Conservation (phyloP, 2,888 invertebrate species). For the Trachelus iudaicus region DNA sequence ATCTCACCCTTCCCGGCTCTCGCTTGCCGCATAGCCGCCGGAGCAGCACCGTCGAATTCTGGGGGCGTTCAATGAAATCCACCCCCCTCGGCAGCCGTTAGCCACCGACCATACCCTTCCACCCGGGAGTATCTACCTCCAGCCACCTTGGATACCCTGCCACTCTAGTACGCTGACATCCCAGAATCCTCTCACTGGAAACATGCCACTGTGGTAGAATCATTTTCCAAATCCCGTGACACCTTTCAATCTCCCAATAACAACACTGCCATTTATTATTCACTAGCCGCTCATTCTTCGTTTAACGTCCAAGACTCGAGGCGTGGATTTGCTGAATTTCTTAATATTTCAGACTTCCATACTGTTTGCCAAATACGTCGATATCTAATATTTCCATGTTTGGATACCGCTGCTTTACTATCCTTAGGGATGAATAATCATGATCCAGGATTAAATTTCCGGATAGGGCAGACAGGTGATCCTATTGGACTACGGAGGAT, state of each 20-base stretch:
- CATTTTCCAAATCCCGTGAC: background rate
- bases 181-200: background rate
- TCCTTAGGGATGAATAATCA: background rate
- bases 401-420: background rate
- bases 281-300: background rate
- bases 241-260: background rate
- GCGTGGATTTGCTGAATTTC: background rate
- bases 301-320: background rate
- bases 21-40: conserved; percentile 47
- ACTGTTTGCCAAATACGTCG: background rate
- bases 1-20: conserved; percentile 16
- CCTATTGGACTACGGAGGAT: background rate
- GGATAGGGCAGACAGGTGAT: background rate
- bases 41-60: conserved; percentile 60
- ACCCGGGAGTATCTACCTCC: conserved; percentile 6
- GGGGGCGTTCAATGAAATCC: conserved; percentile 57
- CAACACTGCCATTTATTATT: background rate
- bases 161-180: background rate
- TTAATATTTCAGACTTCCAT: background rate
- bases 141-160: background rate
- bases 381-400: background rate
- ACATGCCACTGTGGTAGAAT: background rate
- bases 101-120: conserved; percentile 15
- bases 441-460: background rate
- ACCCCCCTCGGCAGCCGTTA: conserved; percentile 29